phyloP scores from a whole-genome alignment of 2,113 vertebrate species.

The Caloenas nicobarica region DNA sequence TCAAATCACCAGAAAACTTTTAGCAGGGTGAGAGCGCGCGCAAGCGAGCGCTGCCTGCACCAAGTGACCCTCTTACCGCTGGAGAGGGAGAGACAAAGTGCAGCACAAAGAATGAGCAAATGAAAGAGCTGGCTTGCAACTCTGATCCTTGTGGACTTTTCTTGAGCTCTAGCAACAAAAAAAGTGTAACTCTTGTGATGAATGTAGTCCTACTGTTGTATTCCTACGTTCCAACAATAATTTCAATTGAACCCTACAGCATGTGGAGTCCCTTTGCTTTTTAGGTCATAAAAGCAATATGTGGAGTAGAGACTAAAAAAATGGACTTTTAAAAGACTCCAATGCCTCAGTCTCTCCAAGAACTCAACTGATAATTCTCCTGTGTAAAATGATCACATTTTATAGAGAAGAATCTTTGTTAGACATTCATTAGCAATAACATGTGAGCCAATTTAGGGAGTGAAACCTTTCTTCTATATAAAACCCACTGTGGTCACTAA shows the following conservation, averaged over 20 bases:
- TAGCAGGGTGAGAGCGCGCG: background rate
- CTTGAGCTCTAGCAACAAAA: slow-evolving; percentile 70
- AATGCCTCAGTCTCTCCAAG: slow-evolving; percentile 68
- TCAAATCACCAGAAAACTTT: slow-evolving; percentile 65
- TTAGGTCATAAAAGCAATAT: slow-evolving; percentile 73
- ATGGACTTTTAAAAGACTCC: slow-evolving; percentile 74
- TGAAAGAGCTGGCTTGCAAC: slow-evolving; percentile 62
- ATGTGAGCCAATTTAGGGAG: slow-evolving; percentile 66
- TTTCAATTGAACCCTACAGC: slow-evolving; percentile 72
- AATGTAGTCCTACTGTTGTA: slow-evolving; percentile 71
- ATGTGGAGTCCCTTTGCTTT: slow-evolving; percentile 73
- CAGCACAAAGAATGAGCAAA: slow-evolving; percentile 62
- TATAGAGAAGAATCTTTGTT: slow-evolving; percentile 72
- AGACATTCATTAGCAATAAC: slow-evolving; percentile 71
- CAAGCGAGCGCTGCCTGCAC: background rate
- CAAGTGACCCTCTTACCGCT: slow-evolving; percentile 53
- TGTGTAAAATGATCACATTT: slow-evolving; percentile 73
- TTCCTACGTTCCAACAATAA: slow-evolving; percentile 73
- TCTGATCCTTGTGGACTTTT: slow-evolving; percentile 69
- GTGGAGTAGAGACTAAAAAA: slow-evolving; percentile 70
- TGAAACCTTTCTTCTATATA: slow-evolving; percentile 67
- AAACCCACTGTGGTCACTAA: slow-evolving; percentile 68
- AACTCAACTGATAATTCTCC: slow-evolving; percentile 70
- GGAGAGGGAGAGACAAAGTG: slow-evolving; percentile 63
- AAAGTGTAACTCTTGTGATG: slow-evolving; percentile 71